Conservation (phyloP, 2,113 vertebrate species). For the Onychostoma macrolepis region DNA sequence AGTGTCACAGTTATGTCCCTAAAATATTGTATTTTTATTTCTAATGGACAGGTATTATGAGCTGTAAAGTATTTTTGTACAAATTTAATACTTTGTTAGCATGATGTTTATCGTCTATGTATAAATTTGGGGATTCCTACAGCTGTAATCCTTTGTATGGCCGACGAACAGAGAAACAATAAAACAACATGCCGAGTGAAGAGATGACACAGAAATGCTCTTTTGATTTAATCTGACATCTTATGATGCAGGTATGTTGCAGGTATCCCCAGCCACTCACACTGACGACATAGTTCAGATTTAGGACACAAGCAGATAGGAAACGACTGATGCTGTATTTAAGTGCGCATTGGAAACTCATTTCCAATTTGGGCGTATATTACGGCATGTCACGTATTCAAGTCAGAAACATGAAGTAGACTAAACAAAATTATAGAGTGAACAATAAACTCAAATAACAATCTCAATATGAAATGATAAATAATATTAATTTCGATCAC, state of each 20-base stretch:
- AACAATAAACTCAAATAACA: no score
- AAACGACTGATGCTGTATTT: no score
- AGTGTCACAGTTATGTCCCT: conserved; percentile 84
- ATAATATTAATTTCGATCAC: background rate
- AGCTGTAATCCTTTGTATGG: conserved; percentile 96
- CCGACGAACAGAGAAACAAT: conserved; percentile 78
- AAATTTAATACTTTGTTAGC: conserved; percentile 99
- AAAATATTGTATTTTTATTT: conserved; percentile 99
- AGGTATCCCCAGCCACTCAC: background rate
- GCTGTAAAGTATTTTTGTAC: conserved; percentile 99
- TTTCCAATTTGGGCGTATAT: no score
- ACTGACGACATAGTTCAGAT: background rate
- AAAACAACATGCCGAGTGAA: conserved; percentile 64
- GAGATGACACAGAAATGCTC: conserved; percentile 9
- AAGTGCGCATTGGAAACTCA: no score
- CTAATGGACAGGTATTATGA: conserved; percentile 96
- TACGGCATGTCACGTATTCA: no score
- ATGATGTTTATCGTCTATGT: conserved; percentile 99
- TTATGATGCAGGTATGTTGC: background rate
- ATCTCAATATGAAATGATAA: background rate
- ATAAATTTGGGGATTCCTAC: conserved; percentile 89
- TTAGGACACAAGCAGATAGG: no score
- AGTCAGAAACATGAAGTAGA: no score
- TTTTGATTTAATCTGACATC: background rate
- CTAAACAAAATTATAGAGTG: background rate